These are phyloP conservation scores for Typhlomys cinereus DNA, from an alignment of 2,113 vertebrate species.

Conservation along the genomic window DNA sequence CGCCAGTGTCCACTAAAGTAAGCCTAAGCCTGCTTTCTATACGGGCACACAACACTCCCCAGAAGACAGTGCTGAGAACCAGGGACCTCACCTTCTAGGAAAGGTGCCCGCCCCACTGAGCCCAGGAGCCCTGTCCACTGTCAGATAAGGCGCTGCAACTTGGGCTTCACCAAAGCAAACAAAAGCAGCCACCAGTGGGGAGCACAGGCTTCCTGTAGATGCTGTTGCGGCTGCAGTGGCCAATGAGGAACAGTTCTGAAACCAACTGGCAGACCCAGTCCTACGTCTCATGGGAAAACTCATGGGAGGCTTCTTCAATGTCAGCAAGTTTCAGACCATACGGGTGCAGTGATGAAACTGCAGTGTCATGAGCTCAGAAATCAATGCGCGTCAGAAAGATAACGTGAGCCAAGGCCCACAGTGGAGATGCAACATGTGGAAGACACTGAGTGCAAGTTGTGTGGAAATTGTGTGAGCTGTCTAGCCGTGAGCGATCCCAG, in stretches of 20 bases:
- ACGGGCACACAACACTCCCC: background rate
- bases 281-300: fast-evolving
- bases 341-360: fast-evolving
- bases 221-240: fast-evolving
- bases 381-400: no score
- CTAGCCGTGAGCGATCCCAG: background rate
- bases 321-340: background rate
- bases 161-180: no score
- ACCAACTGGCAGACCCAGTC: background rate
- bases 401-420: background rate
- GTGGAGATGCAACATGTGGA: background rate
- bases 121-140: background rate
- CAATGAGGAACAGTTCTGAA: background rate
- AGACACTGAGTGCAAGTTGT: background rate
- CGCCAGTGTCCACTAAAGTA: fast-evolving
- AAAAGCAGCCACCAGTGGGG: background rate
- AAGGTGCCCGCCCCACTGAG: background rate
- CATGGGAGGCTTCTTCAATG: background rate
- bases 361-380: background rate
- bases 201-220: background rate
- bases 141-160: fast-evolving
- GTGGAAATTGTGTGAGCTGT: background rate
- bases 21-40: fast-evolving
- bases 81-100: background rate
- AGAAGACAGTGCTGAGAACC: background rate